Base-by-base conservation (phyloP, 2,888 invertebrate genomes). In the Philaethria dido region DNA sequence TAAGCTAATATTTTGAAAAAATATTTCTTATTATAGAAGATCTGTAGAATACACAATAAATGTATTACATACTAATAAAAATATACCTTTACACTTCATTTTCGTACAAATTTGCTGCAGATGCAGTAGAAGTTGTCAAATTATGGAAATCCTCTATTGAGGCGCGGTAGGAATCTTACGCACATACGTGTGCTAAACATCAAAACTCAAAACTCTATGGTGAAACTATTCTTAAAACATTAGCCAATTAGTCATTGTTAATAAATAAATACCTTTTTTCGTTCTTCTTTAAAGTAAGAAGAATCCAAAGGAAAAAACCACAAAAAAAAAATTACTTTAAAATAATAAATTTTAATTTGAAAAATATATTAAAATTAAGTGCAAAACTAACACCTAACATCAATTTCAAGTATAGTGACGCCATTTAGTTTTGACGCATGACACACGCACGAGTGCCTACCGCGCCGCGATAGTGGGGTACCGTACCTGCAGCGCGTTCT, bases 401-500 rank as follows among this genome's bases (percentile, higher is more conserved):
- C 14, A 50, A 50, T 57, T 63, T 42, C 36, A 57, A 52, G 44
- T 44, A 52, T 45, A 55, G 62, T 44, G n/a, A 42, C 42, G 29
- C 50, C 54, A 64, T 39, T 22, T 14, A 48, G 50, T 68, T 68
- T 66, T 64, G 69, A 69, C 55, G 55, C 55, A 39, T 62, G 60
- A 61, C 66, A 68, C 68, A 70, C 68, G 60, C 11, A 14, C 20
- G 33, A 33, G 20, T 9, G 79, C 80, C 81, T 93, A 93, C 88
- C 93, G 89, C 80, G 89, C 90, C 72, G 89, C 91, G 80, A 91
- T 89, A 69, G 88, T 88, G 74, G 89, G 81, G 83, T 93, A 94
- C 85, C 88, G 94, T 94, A 95, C 94, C 94, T 95, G 94, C 68
- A 94, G 90, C 72, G 94, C 94, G 81, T 94, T 93, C 91, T 94